Base-by-base conservation (phyloP, 2,888 invertebrate genomes). In the Meiosimyza platycephala region DNA sequence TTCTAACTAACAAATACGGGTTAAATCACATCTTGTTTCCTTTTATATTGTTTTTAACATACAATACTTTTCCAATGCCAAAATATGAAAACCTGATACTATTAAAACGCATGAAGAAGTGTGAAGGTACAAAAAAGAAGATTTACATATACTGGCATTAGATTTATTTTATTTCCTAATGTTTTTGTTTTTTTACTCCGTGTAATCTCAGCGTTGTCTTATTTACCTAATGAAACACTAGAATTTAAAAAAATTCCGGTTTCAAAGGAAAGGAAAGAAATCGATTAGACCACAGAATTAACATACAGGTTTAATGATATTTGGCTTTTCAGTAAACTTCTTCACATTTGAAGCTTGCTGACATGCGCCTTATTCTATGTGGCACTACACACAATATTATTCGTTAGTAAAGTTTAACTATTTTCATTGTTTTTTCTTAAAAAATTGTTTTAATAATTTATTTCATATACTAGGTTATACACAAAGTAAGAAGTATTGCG, bases 1-100 rank as follows among this genome's bases (percentile, higher is more conserved):
- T 85, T 85, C 84, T 84, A 81, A 80, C 79, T 80, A 80, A 81
- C 82, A 84, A 85, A 85, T 85, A 83, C 82, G 79, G 80, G 78
- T 74, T 77, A 79, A 81, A 78, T 76, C 75, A 79, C 78, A 79
- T 80, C 83, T 82, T 81, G 84, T 84, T 85, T 85, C 85, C 83
- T 85, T 85, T 82, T 85, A 85, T 85, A 82, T 83, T 79, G 76
- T 80, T 79, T 78, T 79, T 70, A n/a, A 55, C 22, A 55, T 12
- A 55, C n/a, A 22, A 22, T 54, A 63, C 64, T 76, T 71, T 72
- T 74, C 77, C 70, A 76, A 77, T 71, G 75, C 72, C 72, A 78
- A 76, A 77, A 76, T 73, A 22, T 50, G 18, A 66, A 72, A 74
- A 66, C 60, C 71, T 63, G 40, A 73, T 55, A 55, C 55, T 55